Evolutionary conservation across 2,888 invertebrate genomes (phyloP).

Genomic region (Harpagoxenus sublaevis): DNA sequence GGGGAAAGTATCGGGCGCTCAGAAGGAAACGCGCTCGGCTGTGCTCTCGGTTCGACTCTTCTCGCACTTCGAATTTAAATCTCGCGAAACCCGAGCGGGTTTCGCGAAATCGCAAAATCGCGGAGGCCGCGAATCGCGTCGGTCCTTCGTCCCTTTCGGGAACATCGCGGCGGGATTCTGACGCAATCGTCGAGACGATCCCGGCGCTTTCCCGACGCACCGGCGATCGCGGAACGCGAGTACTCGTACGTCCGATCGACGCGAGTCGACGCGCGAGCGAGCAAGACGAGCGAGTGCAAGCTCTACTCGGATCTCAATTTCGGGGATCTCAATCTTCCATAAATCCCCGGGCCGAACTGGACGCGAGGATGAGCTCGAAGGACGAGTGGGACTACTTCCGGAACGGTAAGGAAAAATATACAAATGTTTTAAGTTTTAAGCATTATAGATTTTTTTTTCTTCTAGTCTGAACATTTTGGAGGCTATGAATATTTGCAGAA

Average conservation of each 20-base stretch:
- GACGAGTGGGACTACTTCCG: conserved; percentile 89
- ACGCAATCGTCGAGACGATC: background rate
- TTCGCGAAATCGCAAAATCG: background rate
- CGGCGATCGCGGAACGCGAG: background rate
- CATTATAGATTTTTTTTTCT: no score
- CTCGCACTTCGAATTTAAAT: background rate
- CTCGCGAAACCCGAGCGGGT: background rate
- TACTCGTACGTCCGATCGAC: conserved; percentile 34
- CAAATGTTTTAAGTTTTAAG: conserved; percentile 62
- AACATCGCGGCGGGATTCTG: background rate
- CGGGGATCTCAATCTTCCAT: conserved; percentile 83
- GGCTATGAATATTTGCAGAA: no score
- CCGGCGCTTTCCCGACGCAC: background rate
- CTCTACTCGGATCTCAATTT: conserved; percentile 85
- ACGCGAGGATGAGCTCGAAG: conserved; percentile 84
- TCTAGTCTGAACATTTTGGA: no score
- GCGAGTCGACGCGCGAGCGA: conserved; percentile 60
- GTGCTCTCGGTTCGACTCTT: background rate
- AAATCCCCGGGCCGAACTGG: conserved; percentile 48
- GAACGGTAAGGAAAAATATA: conserved; percentile 87
- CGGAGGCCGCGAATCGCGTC: background rate
- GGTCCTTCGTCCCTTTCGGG: background rate
- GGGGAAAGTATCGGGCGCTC: background rate
- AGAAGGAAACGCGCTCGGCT: background rate
- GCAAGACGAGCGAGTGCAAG: conserved; percentile 84